phyloP scores from a whole-genome alignment of 1,140 invertebrate genomes.

The Planococcus citri region DNA sequence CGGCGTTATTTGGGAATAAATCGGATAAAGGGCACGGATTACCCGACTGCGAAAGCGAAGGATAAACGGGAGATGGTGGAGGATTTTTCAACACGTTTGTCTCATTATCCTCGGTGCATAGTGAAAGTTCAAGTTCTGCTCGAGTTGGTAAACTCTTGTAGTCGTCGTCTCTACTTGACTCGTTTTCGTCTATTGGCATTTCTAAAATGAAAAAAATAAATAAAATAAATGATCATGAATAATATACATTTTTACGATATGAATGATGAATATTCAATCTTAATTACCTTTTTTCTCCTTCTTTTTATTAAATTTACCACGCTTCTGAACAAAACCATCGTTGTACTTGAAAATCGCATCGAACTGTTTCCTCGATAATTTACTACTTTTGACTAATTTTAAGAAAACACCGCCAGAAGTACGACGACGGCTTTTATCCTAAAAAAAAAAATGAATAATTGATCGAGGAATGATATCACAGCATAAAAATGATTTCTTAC shows the following conservation, averaged over 20 bases:
- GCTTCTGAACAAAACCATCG: background rate
- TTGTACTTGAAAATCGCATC: background rate
- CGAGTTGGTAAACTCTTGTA: background rate
- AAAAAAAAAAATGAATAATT: background rate
- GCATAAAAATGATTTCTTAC: background rate
- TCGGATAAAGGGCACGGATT: background rate
- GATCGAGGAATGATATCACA: background rate
- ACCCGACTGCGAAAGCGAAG: background rate
- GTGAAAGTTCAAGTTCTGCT: background rate
- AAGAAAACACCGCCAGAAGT: constrained; percentile 6
- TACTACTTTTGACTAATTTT: background rate
- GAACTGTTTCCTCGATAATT: background rate
- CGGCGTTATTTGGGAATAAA: background rate
- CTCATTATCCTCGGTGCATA: background rate
- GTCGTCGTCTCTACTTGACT: background rate
- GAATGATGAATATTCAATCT: too few relatives aligned
- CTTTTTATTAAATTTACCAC: background rate
- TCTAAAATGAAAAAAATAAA: background rate
- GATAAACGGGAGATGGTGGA: constrained; percentile 2
- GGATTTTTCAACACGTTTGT: constrained; percentile 13
- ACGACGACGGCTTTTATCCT: background rate
- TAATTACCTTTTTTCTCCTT: background rate
- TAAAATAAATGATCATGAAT: background rate
- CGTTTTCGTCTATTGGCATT: background rate
- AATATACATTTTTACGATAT: background rate